Conservation (phyloP, 2,113 vertebrate species). For the Elephas maximus region DNA sequence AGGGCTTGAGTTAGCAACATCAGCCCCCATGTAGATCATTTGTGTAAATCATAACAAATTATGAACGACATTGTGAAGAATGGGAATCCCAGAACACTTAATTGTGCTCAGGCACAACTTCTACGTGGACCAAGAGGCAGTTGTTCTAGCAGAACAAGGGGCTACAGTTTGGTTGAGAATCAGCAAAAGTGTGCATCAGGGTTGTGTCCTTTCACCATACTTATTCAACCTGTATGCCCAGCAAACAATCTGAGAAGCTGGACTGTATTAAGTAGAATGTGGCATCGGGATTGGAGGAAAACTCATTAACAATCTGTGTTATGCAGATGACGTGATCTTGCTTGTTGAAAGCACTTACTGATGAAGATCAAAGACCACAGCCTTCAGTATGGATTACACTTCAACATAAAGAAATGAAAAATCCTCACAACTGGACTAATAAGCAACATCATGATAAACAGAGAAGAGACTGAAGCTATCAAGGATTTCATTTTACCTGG, state of each 20-base stretch:
- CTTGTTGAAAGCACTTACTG: not conserved
- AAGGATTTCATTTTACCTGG: not conserved
- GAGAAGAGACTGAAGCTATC: not conserved
- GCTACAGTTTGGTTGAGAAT: not conserved
- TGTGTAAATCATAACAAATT: not conserved
- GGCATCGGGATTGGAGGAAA: not conserved
- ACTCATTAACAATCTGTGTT: not conserved
- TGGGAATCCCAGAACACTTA: not conserved
- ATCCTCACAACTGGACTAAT: not conserved
- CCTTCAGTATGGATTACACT: not conserved
- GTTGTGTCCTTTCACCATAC: not conserved
- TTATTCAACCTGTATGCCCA: not conserved
- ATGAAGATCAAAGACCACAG: not conserved
- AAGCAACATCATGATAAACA: not conserved
- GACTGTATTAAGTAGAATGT: not conserved
- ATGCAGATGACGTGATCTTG: not conserved
- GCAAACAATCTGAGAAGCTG: not conserved
- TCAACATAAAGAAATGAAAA: not conserved
- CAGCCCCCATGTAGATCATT: not conserved
- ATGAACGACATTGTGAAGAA: not conserved
- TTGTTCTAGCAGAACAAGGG: not conserved
- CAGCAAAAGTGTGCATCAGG: not conserved
- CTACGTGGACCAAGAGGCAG: not conserved
- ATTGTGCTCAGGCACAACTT: not conserved
- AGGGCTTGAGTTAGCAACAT: not conserved